Conservation (phyloP, 1,140 invertebrate species). For the Trypoxylus dichotomus region DNA sequence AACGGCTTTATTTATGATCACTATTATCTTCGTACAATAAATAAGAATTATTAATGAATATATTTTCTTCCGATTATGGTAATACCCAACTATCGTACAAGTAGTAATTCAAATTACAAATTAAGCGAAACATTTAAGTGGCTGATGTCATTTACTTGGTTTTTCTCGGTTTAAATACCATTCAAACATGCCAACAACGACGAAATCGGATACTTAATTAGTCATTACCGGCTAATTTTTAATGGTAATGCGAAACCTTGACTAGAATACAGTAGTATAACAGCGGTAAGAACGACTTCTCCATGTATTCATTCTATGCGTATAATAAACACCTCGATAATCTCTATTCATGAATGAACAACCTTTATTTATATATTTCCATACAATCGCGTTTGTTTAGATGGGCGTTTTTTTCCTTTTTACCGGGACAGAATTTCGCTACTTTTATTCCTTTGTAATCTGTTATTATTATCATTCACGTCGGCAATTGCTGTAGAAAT, state of each 20-base stretch:
- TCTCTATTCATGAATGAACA: constrained; percentile 20
- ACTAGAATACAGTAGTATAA: constrained; percentile 2
- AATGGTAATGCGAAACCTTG: constrained; percentile 8
- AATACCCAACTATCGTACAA: no score
- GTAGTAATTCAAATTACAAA: no score
- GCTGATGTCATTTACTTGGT: not conserved
- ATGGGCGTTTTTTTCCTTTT: not conserved
- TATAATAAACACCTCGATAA: not conserved
- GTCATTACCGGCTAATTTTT: constrained; percentile 6
- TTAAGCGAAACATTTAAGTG: not conserved
- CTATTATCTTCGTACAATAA: no score
- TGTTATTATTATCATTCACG: not conserved
- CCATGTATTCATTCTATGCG: not conserved
- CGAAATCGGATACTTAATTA: not conserved
- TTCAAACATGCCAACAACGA: not conserved
- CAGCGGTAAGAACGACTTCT: not conserved
- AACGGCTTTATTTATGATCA: no score
- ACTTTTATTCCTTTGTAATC: not conserved
- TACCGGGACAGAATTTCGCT: not conserved
- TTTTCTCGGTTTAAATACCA: not conserved
- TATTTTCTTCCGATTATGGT: no score
- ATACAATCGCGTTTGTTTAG: not conserved
- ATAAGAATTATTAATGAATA: no score
- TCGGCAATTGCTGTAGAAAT: not conserved
- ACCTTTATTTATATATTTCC: constrained; percentile 10